phyloP scores from a whole-genome alignment of 2,888 invertebrate species.

The Sympetrum striolatum region DNA sequence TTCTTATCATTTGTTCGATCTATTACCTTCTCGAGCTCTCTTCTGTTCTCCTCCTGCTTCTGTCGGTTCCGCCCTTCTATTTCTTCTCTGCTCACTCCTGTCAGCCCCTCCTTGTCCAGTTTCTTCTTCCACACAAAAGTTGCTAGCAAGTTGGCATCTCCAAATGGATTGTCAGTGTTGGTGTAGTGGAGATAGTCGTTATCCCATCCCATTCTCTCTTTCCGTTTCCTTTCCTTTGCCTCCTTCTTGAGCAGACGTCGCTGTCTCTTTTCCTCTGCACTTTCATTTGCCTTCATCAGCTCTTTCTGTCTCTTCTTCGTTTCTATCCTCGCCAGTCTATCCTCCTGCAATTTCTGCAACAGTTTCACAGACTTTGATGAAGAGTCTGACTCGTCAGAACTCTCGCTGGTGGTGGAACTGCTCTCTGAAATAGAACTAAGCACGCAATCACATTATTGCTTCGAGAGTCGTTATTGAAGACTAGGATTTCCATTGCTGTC shows the following conservation, averaged over 20 bases:
- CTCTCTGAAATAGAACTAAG: neutral
- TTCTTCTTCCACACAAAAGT: slow-evolving; percentile 98
- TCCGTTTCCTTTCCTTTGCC: slow-evolving; percentile 84
- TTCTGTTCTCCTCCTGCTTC: slow-evolving; percentile 89
- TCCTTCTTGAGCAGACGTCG: slow-evolving; percentile 90
- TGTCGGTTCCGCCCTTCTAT: slow-evolving; percentile 81
- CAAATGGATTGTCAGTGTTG: slow-evolving; percentile 98
- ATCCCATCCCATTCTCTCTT: slow-evolving; percentile 97
- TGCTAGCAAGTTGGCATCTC: slow-evolving; percentile 92
- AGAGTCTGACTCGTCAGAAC: slow-evolving; percentile 45
- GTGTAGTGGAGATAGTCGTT: slow-evolving; percentile 96
- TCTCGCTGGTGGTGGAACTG: neutral
- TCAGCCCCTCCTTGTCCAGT: slow-evolving; percentile 89
- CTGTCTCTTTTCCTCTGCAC: slow-evolving; percentile 90
- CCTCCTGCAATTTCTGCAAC: slow-evolving; percentile 75
- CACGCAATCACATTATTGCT: neutral
- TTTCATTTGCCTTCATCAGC: slow-evolving; percentile 85
- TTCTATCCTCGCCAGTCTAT: slow-evolving; percentile 70
- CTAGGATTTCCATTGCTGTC: too few relatives aligned
- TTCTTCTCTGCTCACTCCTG: slow-evolving; percentile 77
- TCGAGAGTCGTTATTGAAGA: too few relatives aligned
- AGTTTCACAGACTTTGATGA: slow-evolving; percentile 60
- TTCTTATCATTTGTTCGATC: too few relatives aligned
- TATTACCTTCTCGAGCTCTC: slow-evolving; percentile 86
- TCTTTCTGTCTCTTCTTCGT: slow-evolving; percentile 76